phyloP scores from a whole-genome alignment of 2,888 invertebrate genomes.

The Philopedon plagiatum region DNA sequence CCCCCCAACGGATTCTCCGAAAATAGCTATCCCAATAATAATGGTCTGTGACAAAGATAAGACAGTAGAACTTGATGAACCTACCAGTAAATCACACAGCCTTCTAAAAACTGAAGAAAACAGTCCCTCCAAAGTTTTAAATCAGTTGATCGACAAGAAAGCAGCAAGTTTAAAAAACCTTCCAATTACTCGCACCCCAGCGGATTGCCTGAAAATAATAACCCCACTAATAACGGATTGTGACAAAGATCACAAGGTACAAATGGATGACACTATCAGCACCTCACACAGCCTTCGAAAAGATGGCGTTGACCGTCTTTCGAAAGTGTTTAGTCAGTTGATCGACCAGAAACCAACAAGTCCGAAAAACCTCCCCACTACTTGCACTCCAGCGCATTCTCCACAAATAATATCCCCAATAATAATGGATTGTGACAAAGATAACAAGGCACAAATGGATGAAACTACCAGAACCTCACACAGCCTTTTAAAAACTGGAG shows the following conservation, averaged over 20 bases:
- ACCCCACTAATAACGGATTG: slow-evolving; percentile 32
- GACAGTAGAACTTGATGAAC: too few relatives aligned
- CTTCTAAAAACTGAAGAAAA: not conserved
- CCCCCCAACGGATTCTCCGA: slow-evolving; percentile 20
- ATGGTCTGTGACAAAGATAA: slow-evolving; percentile 44
- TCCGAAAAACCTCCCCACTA: not conserved
- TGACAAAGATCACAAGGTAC: slow-evolving; percentile 42
- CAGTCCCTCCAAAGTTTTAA: not conserved
- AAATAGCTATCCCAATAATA: slow-evolving; percentile 19
- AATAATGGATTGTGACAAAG: slow-evolving; percentile 43
- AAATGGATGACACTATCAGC: not conserved
- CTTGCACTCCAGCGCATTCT: slow-evolving; percentile 17
- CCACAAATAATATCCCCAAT: slow-evolving; percentile 13
- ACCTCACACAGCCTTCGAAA: not conserved
- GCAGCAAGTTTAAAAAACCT: not conserved
- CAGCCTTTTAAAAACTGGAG: not conserved
- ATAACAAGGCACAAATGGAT: too few relatives aligned
- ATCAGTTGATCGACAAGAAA: not conserved
- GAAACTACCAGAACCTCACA: not conserved
- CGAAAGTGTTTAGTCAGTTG: not conserved
- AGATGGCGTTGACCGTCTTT: not conserved
- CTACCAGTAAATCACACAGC: not conserved
- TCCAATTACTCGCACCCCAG: slow-evolving; percentile 1
- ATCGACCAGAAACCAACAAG: not conserved
- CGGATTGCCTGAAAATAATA: slow-evolving; percentile 19